phyloP scores from a whole-genome alignment of 2,888 invertebrate species.

The Hydroisotoma schaefferi region DNA sequence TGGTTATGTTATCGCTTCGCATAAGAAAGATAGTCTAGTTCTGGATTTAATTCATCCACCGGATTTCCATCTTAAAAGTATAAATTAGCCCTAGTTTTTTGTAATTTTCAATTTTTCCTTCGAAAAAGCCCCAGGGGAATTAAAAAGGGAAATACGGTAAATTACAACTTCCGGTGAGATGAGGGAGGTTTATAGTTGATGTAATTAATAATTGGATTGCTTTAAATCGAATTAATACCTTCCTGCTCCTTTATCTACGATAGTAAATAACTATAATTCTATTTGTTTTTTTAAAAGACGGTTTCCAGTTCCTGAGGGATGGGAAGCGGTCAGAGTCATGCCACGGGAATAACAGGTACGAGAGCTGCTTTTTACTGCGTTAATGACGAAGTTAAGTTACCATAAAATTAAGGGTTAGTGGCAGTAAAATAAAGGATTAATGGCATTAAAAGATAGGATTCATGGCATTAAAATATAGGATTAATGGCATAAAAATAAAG shows the following conservation, averaged over 20 bases:
- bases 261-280: background rate
- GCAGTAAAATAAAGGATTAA: background rate
- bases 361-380: background rate
- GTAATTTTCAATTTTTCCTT: no score
- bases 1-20: no score
- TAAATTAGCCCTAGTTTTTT: no score
- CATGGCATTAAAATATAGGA: no score
- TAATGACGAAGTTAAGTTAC: background rate
- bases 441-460: background rate
- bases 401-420: background rate
- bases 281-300: background rate
- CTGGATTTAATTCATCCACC: no score
- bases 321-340: slow-evolving; percentile 1
- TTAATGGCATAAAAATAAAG: no score
- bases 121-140: no score
- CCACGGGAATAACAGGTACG: background rate
- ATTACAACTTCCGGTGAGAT: no score
- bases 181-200: no score
- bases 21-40: no score
- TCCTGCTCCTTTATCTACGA: background rate
- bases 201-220: background rate
- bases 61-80: no score
- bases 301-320: background rate
- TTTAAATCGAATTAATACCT: background rate
- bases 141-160: no score